phyloP scores from a whole-genome alignment of 2,888 invertebrate genomes.

The Drosophila anomalipes region DNA sequence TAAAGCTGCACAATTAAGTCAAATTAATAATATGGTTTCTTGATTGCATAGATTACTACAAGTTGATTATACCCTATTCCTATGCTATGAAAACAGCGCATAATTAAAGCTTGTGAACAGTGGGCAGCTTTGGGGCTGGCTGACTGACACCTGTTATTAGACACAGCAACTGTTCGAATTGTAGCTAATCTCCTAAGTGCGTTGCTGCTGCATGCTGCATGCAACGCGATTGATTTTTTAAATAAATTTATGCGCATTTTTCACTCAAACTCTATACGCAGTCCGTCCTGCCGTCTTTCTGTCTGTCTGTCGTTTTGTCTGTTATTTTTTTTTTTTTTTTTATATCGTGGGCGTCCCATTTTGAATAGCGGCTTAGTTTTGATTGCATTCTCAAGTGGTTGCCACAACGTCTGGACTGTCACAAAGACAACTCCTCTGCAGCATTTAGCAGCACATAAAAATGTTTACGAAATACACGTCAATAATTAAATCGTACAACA shows the following conservation, averaged over 20 bases:
- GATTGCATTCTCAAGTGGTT: constrained; percentile 66
- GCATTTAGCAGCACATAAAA: constrained; percentile 80
- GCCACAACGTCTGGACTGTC: constrained; percentile 60
- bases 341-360: constrained; percentile 61
- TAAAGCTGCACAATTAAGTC: not conserved
- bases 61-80: constrained; percentile 11
- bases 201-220: constrained; percentile 56
- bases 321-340: constrained; percentile 6
- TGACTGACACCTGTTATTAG: constrained; percentile 78
- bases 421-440: constrained; percentile 78
- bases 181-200: constrained; percentile 68
- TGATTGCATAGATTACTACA: not conserved
- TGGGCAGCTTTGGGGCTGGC: constrained; percentile 74
- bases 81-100: not conserved
- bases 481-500: constrained; percentile 51
- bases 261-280: constrained; percentile 17
- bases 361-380: constrained; percentile 52
- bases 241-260: constrained; percentile 57
- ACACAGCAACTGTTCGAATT: constrained; percentile 69
- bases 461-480: constrained; percentile 28
- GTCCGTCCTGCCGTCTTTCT: not conserved
- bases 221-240: constrained; percentile 29
- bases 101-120: constrained; percentile 38
- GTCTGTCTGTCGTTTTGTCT: constrained; percentile 18
- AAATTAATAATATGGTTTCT: not conserved